Evolutionary conservation across 2,797 vertebrate species (phyloP).

Genomic region (Alectoris magna): DNA sequence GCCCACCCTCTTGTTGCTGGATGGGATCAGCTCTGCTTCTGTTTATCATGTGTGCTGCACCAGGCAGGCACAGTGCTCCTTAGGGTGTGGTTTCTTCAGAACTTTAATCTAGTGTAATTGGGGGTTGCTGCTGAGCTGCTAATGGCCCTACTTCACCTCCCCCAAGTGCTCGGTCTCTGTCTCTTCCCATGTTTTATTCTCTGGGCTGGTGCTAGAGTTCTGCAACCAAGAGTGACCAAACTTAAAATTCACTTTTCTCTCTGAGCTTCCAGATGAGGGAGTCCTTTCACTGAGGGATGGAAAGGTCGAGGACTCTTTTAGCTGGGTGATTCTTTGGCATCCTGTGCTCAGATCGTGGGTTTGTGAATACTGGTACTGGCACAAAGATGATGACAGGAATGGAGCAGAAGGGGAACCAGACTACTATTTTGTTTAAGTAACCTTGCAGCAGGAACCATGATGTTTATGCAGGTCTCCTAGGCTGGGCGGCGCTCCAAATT

Average conservation of each 20-base stretch:
- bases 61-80: neutral
- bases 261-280: neutral
- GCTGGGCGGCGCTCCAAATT: neutral
- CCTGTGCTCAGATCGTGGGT: neutral
- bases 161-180: accelerated
- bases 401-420: neutral
- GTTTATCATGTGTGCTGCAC: conserved; percentile 1
- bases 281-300: neutral
- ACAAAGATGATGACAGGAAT: neutral
- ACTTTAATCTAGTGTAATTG: conserved; percentile 36
- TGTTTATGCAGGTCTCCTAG: conserved; percentile 10
- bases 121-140: neutral
- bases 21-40: neutral
- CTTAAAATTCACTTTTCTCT: too few relatives aligned
- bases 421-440: neutral
- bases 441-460: neutral
- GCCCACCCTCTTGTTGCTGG: neutral
- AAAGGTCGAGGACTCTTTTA: neutral
- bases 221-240: neutral
- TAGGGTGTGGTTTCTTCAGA: conserved; percentile 45
- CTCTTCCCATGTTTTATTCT: neutral
- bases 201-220: neutral
- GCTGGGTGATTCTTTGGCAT: neutral
- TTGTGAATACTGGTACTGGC: neutral
- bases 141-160: neutral